Evolutionary conservation across 2,797 vertebrate species (phyloP).

Genomic region (Hyperoplus lanceolatus): DNA sequence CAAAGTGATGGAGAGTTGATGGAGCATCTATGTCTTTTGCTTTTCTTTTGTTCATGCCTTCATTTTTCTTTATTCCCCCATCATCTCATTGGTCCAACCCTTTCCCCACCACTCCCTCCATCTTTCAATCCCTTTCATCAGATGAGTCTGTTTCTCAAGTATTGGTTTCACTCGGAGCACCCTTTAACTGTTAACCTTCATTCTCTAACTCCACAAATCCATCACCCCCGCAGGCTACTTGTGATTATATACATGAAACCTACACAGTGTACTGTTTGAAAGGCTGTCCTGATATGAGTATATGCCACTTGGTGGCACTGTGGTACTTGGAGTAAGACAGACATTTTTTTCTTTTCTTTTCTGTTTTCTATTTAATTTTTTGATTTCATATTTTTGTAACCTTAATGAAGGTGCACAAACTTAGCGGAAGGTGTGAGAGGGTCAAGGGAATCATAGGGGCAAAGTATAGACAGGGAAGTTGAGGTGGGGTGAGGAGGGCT

Average conservation of each 20-base stretch:
- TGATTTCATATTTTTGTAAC: conserved; percentile 29
- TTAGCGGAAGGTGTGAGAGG: conserved; percentile 59
- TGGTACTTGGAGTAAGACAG: conserved; percentile 70
- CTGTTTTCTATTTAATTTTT: neutral
- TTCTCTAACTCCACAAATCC: conserved; percentile 57
- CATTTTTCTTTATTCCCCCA: conserved; percentile 40
- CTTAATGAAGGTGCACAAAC: conserved; percentile 68
- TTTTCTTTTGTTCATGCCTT: conserved; percentile 14
- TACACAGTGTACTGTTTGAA: conserved; percentile 12
- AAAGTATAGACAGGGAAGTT: conserved; percentile 49
- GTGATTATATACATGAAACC: conserved; percentile 30
- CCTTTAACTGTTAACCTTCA: conserved; percentile 66
- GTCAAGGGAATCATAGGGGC: conserved; percentile 32
- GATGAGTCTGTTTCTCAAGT: conserved; percentile 44
- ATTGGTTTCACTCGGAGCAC: conserved; percentile 40
- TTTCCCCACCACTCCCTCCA: conserved; percentile 5
- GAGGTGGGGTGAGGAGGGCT: conserved; percentile 30
- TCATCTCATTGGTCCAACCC: conserved; percentile 27
- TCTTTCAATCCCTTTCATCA: conserved; percentile 57
- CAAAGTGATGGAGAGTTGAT: conserved; percentile 17
- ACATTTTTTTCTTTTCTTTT: conserved; percentile 19
- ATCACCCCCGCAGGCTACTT: conserved; percentile 47
- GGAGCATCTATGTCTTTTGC: conserved; percentile 15
- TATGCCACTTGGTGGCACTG: conserved; percentile 83
- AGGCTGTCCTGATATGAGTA: conserved; percentile 8